Base-by-base conservation (phyloP, 2,797 vertebrate species). In the Sebastes reedi region DNA sequence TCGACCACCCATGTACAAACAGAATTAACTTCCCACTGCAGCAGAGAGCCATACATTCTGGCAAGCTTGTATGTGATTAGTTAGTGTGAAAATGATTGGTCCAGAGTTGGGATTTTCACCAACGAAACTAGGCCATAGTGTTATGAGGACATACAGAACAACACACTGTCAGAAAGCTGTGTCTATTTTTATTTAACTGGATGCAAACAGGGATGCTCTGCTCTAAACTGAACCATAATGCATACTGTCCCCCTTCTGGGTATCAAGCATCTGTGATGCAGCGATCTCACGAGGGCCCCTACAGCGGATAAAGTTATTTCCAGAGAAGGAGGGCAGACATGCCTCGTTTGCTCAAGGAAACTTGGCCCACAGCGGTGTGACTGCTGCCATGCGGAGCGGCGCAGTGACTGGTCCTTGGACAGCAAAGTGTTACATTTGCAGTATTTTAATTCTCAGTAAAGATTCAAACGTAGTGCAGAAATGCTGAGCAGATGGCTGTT, bases 401-500 rank as follows among this genome's bases (percentile, higher is more conserved):
- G 61, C 82, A 89, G 85, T 78, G 91, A 91, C 89, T 91, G 88
- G 69, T 93, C 82, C 78, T 92, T 94, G 92, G 94, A 93, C 75
- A 71, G 88, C 74, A 70, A 93, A 92, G 93, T 94, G 95, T 94
- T 93, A 93, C 88, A 92, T 93, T 94, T 92, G 91, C 93, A 94
- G 87, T 86, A 80, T 91, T 94, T 88, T 85, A 91, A 93, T 92
- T 92, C 88, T 86, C 89, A 80, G 84, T 78, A 86, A 90, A 88
- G 93, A 93, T 90, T 90, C 86, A 87, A 89, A 92, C 79, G 90
- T 80, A 74, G 88, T 30, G 83, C 29, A 88, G 89, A 95, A 94
- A 94, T 93, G 89, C 85, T 89, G 88, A 94, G 92, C 94, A 94
- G 93, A 95, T 95, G 95, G 93, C 85, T 90, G 82, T 85, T 91